Evolutionary conservation across 2,797 vertebrate genomes (phyloP).

Genomic region (Malurus splendens): DNA sequence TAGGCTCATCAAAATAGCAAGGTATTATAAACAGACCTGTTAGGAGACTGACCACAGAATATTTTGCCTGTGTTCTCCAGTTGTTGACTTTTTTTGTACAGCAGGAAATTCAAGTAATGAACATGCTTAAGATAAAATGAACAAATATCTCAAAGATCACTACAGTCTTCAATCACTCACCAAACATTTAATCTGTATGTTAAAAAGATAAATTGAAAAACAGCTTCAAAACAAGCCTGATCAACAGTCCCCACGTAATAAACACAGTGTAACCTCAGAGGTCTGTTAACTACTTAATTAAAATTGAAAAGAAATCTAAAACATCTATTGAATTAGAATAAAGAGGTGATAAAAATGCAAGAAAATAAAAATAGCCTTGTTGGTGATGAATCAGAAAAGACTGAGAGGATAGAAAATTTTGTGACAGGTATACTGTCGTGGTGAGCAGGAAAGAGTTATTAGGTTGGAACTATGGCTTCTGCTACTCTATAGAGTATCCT

Average conservation of each 20-base stretch:
- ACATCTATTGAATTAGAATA: not conserved
- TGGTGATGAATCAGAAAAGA: not conserved
- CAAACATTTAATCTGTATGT: not conserved
- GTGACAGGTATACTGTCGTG: not conserved
- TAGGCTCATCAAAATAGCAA: not conserved
- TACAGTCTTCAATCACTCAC: not conserved
- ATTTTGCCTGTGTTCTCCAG: not conserved
- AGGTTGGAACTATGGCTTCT: not conserved
- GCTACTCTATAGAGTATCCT: not conserved
- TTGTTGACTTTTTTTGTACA: not conserved
- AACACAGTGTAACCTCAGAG: not conserved
- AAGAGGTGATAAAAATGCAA: not conserved
- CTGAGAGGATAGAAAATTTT: not conserved
- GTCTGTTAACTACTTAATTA: not conserved
- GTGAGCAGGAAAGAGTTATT: not conserved
- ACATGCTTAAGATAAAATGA: not conserved
- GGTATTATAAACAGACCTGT: not conserved
- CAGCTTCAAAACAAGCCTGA: not conserved
- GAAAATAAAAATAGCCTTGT: not conserved
- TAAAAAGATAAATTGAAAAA: not conserved
- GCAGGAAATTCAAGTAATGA: not conserved
- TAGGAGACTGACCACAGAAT: not conserved
- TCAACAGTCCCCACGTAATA: not conserved
- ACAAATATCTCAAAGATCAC: not conserved
- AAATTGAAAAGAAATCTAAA: not conserved